Base-by-base conservation (phyloP, 1,140 invertebrate species). In the Bombus confusus region DNA sequence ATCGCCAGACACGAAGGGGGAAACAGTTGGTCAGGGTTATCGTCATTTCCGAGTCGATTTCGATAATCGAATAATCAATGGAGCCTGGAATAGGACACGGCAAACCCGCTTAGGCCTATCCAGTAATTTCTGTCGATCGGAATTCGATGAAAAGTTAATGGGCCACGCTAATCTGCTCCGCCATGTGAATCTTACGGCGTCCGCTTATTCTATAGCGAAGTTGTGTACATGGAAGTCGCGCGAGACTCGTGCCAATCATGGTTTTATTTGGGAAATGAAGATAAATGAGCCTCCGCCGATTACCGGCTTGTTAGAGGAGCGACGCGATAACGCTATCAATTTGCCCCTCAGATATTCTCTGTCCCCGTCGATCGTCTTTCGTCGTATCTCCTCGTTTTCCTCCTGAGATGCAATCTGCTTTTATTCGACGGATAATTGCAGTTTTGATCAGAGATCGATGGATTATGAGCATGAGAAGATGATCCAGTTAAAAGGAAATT, bases 31-130 rank as follows among this genome's bases (percentile, higher is more conserved):
- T 85, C 88, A 87, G 92, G 87, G 90, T 94, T 93, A 94, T 94
- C 91, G 90, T 92, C 87, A 94, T 94, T 95, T 94, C 92, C 93
- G 93, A 95, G 93, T 93, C 93, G 92, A 94, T 94, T 93, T 94
- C 91, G 92, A 91, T 94, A 94, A 95, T 94, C 93, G 93, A 94
- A 94, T 95, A 93, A 94, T 94, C 93, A 93, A 93, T 93, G 91
- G 89, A 88, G 80, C 87, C 83, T 90, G 80, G 89, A 87, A 91
- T 80, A 85, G 89, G 87, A 88, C 80, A 88, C 31, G 59, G 52
- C 79, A 74, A 57, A 39, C 52, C 64, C 47, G 85, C 85, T 62
- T 77, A 74, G 41, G 83, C 86, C 85, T 86, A 71, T 79, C n/a
- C 71, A 90, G 91, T 92, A 94, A 93, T 94, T 85, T 82, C 72